Evolutionary conservation across 2,113 vertebrate species (phyloP).

Genomic region (Macheiramphus alcinus): DNA sequence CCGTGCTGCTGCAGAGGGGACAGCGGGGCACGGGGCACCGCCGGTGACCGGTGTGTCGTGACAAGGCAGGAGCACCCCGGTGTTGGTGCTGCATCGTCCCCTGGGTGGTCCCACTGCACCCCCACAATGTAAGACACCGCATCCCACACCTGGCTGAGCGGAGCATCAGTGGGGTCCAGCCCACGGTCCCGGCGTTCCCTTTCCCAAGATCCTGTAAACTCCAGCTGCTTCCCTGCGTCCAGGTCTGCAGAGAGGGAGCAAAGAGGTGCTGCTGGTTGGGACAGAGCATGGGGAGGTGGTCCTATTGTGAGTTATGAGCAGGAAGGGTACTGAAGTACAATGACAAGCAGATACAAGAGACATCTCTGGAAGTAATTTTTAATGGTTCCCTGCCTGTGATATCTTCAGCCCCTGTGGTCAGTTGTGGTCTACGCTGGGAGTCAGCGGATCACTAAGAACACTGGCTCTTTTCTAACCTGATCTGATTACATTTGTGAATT

Average conservation of each 20-base stretch:
- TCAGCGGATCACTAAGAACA: background rate
- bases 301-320: background rate
- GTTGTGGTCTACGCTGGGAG: background rate
- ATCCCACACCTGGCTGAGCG: slow-evolving; percentile 39
- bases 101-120: too few relatives aligned
- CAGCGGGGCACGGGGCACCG: background rate
- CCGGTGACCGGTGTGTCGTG: accelerated
- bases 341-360: background rate
- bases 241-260: background rate
- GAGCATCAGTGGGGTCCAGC: slow-evolving; percentile 64
- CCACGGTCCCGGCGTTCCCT: slow-evolving; percentile 60
- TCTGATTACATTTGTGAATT: background rate
- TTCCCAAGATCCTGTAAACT: background rate
- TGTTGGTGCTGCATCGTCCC: background rate
- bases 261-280: background rate
- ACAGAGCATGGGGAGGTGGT: background rate
- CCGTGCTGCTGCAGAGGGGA: background rate
- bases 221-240: background rate
- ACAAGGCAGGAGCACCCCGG: background rate
- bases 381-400: background rate
- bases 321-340: background rate
- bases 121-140: accelerated
- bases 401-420: background rate
- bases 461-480: background rate
- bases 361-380: background rate